These are phyloP conservation scores for Amphibalanus amphitrite DNA, from an alignment of 1,140 invertebrate species.

Conservation along the genomic window DNA sequence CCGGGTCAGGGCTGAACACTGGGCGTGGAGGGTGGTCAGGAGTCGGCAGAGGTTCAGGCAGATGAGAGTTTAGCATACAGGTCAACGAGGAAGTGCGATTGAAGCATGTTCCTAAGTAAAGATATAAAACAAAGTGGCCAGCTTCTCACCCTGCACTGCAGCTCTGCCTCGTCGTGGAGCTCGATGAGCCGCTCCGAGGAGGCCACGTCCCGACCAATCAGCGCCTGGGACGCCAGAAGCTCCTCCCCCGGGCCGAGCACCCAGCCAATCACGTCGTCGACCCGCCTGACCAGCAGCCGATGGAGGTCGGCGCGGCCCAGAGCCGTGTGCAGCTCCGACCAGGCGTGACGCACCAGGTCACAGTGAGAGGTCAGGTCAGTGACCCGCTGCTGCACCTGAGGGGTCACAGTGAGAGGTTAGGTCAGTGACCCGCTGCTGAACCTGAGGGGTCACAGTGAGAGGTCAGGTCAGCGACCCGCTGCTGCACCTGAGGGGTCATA, in stretches of 20 bases:
- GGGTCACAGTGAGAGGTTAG: not conserved
- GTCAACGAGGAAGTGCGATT: no score
- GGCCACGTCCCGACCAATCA: slow-evolving; percentile 34
- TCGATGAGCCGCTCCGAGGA: not conserved
- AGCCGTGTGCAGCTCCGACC: not conserved
- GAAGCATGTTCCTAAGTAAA: no score
- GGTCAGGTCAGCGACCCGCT: no score
- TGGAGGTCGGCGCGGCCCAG: not conserved
- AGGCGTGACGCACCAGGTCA: not conserved
- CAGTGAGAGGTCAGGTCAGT: not conserved
- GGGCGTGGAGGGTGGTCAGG: no score
- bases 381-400: not conserved
- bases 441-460: no score
- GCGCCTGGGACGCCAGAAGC: slow-evolving; percentile 32
- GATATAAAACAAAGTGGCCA: not conserved
- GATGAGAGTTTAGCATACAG: no score
- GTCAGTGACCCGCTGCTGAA: no score
- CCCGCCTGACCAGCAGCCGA: not conserved
- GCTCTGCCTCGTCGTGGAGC: slow-evolving; percentile 12
- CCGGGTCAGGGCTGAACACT: no score
- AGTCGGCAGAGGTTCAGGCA: no score
- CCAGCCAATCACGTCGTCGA: not conserved
- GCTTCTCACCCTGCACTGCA: slow-evolving; percentile 18
- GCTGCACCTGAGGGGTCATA: no score
- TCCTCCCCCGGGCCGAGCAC: not conserved